Evolutionary conservation across 64 coral and sea anemone genomes (phyloP), one percentile per base, ranked within the genome.

Genomic region (Pocillopora damicornis): DNA sequence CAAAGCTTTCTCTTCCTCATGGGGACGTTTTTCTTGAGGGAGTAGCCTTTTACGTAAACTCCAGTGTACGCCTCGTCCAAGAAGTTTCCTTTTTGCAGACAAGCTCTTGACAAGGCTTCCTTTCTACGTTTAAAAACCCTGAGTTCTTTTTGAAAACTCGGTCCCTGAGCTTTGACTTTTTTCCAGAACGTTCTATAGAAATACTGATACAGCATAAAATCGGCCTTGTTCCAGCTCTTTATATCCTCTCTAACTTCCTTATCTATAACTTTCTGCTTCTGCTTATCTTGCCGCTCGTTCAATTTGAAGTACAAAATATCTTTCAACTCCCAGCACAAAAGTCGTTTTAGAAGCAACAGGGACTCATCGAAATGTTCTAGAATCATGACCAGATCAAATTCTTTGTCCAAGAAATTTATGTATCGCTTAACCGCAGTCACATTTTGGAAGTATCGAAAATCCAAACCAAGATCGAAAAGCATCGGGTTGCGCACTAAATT

Each of bases 281-380:
- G 84, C 17, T 90, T 82, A 60, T 97, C 91, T 13, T 92, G 94
- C 18, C 94, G 77, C 61, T 97, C 94, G 22, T 97, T 97, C 20
- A 97, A 64, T 65, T 97, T 97, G 63, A 97, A 97, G 34, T 97
- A 93, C 17, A 93, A 77, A 59, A 97, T 97, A 56, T 97, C 94
- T 59, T 93, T 89, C 35, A 86, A 78, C 0, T 91, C 83, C 94
- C 94, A 97, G 81, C 94, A 97, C 37, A 97, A 74, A 4, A 88
- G 58, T 14, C 76, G 82, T 60, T 90, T 97, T 13, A 97, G 59
- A 1, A 97, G 94, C 17, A 97, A 60, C 30, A 97, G 35, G 12
- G 94, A 97, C 67, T 97, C 94, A 69, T 97, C 94, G 37, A 97
- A 97, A 73, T 97, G 38, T 42, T 97, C 94, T 88, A 97, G 88